Base-by-base conservation (phyloP, 2,797 vertebrate species). In the Manis javanica region DNA sequence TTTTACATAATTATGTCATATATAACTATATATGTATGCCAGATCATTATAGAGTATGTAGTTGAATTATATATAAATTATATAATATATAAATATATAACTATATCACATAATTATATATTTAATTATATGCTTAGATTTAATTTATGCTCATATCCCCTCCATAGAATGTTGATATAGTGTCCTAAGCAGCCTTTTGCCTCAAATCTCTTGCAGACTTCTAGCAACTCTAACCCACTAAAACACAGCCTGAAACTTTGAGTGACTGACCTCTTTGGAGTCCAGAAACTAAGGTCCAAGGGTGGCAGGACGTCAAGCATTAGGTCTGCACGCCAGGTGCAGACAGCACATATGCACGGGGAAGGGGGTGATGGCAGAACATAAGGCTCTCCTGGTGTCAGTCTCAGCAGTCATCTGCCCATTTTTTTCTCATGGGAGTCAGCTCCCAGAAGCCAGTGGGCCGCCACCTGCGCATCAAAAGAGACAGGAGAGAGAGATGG, bases 371-470 rank as follows among this genome's bases (percentile, higher is more conserved):
- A 59, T 3, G 14, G 3, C 23, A 81, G 37, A 93, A 87, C 3
- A 61, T 51, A 79, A 93, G 29, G 26, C 51, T 66, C 34, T 21
- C 51, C 15, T 12, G 7, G 21, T 23, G 66, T 90, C 64, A 83
- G 57, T 82, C 37, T 86, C 46, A 49, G 55, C 2, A 8, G 59
- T 46, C 71, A 82, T 21, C 53, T 90, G 46, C 24, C 26, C 66
- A 81, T 49, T 74, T 72, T 72, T 18, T 31, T 96, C 3, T 69
- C 61, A 64, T 34, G 34, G n/a, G 13, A 42, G 6, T 92, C 72
- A 90, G 23, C 68, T 93, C 59, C 24, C 61, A 95, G 79, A 93
- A 94, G 51, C 13, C 53, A 88, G n/a, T 59, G 31, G 15, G 31
- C 37, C 13, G 10, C 61, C 37, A 68, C 14, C 26, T 75, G 24